Conservation (phyloP, 2,113 vertebrate species). For the Lampris incognitus region DNA sequence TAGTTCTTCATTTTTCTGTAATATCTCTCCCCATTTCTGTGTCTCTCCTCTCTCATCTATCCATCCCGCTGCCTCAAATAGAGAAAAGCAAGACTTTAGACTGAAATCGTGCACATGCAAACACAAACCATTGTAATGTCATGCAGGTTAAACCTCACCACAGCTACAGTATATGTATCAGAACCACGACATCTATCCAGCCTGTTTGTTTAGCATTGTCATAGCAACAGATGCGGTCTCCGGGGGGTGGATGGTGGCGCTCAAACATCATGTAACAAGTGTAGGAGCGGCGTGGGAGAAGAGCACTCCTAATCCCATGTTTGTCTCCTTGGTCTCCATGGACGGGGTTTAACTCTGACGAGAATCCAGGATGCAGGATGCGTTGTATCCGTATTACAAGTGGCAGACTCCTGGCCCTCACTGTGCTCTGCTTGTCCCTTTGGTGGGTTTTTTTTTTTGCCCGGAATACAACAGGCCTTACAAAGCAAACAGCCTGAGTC, state of each 20-base stretch:
- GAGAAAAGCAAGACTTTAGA: constrained; percentile 1
- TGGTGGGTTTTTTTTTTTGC: constrained; percentile 59
- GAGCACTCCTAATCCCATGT: constrained; percentile 46
- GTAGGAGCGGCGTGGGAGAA: not conserved
- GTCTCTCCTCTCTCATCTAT: not conserved
- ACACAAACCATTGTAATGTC: not conserved
- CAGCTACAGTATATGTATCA: not conserved
- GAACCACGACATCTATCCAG: not conserved
- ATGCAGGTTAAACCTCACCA: not conserved
- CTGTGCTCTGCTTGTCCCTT: constrained; percentile 19
- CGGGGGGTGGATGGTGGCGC: not conserved
- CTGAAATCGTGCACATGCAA: not conserved
- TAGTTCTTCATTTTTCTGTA: not conserved
- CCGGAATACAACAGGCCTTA: constrained; percentile 52
- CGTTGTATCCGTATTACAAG: constrained; percentile 60
- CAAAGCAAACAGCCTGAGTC: constrained; percentile 72
- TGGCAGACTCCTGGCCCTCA: constrained; percentile 33
- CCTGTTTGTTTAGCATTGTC: not conserved
- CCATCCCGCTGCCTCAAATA: not conserved
- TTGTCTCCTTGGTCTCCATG: constrained; percentile 70
- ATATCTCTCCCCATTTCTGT: not conserved
- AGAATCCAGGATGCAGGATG: constrained; percentile 84
- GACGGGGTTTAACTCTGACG: constrained; percentile 61
- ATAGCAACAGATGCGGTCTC: not conserved
- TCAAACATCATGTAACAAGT: not conserved